phyloP scores from a whole-genome alignment of 2,797 vertebrate genomes.

The Notolabrus celidotus region DNA sequence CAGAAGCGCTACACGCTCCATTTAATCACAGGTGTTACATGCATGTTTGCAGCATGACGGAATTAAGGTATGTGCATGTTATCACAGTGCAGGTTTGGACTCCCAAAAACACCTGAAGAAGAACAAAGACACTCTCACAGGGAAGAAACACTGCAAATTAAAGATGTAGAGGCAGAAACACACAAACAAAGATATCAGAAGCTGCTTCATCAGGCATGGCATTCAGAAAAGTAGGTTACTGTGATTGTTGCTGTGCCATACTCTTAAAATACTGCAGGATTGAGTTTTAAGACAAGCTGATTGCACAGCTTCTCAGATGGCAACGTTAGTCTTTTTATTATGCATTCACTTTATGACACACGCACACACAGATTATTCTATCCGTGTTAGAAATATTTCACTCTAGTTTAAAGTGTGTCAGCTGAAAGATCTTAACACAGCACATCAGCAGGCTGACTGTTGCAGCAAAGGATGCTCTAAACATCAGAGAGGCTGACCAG shows the following conservation, averaged over 20 bases:
- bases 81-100: constrained; percentile 36
- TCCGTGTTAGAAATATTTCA: neutral
- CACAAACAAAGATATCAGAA: constrained; percentile 3
- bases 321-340: neutral
- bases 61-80: constrained; percentile 19
- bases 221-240: neutral
- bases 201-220: neutral
- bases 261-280: neutral
- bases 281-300: neutral
- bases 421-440: neutral
- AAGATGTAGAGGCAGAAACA: no score
- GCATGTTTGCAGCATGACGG: constrained; percentile 43
- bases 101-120: constrained; percentile 14
- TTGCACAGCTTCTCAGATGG: neutral
- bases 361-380: neutral
- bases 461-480: neutral
- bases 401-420: neutral
- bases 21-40: constrained; percentile 14
- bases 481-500: neutral
- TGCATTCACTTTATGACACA: neutral
- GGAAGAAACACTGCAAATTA: constrained; percentile 18
- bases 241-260: neutral
- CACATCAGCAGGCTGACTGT: neutral
- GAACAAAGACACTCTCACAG: constrained; percentile 2
- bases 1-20: constrained; percentile 4